Conservation (phyloP, 1,140 invertebrate species). For the Mercenaria mercenaria region DNA sequence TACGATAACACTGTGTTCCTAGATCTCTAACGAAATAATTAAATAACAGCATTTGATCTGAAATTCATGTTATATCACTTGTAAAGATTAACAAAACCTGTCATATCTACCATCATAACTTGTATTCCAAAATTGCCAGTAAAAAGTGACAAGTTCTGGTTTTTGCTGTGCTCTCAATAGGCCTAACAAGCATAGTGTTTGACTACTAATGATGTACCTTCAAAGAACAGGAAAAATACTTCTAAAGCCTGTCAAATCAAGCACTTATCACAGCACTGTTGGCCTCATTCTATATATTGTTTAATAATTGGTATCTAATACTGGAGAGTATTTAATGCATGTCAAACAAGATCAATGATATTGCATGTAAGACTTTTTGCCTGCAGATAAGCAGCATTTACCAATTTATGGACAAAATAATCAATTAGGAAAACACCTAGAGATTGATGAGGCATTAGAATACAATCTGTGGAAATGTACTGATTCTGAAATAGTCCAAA, state of each 20-base stretch:
- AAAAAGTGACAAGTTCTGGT: background rate
- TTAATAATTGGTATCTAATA: background rate
- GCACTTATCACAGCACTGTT: background rate
- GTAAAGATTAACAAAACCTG: too few species aligned
- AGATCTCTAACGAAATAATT: background rate
- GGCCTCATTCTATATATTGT: background rate
- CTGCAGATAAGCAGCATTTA: background rate
- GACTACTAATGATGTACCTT: background rate
- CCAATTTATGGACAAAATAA: background rate
- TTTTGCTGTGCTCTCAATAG: background rate
- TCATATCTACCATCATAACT: too few species aligned
- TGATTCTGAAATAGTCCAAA: too few species aligned
- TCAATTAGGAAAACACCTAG: background rate
- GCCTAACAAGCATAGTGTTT: conserved; percentile 2
- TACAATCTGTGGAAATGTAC: background rate
- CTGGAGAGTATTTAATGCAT: background rate
- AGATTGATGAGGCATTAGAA: background rate
- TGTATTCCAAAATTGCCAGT: too few species aligned
- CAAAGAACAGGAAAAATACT: background rate
- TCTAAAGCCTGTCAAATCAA: background rate
- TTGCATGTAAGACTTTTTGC: background rate
- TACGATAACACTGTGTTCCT: background rate
- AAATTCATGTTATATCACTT: background rate
- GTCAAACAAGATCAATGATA: background rate
- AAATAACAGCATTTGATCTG: background rate